Evolutionary conservation across 1,140 invertebrate species (phyloP).

Genomic region (Globodera ellingtonae): DNA sequence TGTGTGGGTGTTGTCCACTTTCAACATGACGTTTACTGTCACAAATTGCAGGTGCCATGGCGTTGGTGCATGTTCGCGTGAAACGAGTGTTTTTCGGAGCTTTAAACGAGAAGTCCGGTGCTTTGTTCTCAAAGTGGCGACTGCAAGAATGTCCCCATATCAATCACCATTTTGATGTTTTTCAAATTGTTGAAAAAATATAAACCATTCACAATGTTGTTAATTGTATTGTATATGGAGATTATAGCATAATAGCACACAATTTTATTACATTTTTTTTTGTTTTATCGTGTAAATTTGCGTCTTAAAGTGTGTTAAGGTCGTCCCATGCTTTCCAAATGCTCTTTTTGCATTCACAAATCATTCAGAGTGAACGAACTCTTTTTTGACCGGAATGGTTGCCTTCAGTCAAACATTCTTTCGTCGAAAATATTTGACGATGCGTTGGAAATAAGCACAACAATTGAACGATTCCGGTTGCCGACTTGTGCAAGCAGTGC

Average conservation of each 20-base stretch:
- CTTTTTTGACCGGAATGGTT: neutral
- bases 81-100: slow-evolving; percentile 36
- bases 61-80: slow-evolving; percentile 30
- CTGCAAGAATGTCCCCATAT: slow-evolving; percentile 36
- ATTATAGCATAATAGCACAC: no score
- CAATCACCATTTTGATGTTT: slow-evolving; percentile 42
- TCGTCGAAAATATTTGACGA: neutral
- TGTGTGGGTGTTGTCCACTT: slow-evolving; percentile 21
- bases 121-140: slow-evolving; percentile 27
- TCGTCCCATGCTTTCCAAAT: neutral
- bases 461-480: neutral
- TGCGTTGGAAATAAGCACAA: neutral
- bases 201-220: slow-evolving; percentile 6
- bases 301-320: neutral
- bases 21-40: neutral
- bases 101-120: slow-evolving; percentile 26
- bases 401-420: neutral
- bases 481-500: neutral
- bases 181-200: slow-evolving; percentile 25
- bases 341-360: neutral
- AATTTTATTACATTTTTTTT: no score
- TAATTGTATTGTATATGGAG: no score
- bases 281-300: no score
- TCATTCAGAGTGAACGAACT: slow-evolving; percentile 8
- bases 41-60: slow-evolving; percentile 19